phyloP scores from a whole-genome alignment of 2,888 invertebrate genomes.

The Lepidochrysops patricia region DNA sequence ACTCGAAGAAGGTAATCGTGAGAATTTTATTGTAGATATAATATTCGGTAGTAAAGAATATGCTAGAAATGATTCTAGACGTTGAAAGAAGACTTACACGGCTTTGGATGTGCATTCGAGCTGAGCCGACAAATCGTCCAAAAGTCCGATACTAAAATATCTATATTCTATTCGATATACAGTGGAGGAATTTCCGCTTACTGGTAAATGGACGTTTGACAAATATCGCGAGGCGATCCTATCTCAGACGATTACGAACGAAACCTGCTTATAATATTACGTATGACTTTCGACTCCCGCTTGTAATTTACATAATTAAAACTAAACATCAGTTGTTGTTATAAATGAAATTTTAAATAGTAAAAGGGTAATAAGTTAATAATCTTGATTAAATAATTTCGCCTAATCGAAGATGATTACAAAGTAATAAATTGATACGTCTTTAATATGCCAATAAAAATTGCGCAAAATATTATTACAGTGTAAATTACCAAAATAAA shows the following conservation, averaged over 20 bases:
- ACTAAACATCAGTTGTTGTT: background rate
- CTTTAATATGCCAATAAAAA: background rate
- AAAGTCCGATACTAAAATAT: constrained; percentile 46
- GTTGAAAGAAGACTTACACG: background rate
- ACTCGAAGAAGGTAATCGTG: no score
- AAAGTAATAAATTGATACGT: background rate
- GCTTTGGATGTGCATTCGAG: constrained; percentile 13
- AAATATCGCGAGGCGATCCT: constrained; percentile 30
- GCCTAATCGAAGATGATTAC: background rate
- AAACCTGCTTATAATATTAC: constrained; percentile 10
- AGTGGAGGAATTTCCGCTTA: constrained; percentile 64
- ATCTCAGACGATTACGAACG: constrained; percentile 16
- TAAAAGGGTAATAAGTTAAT: no score
- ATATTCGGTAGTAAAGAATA: background rate
- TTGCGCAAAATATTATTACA: background rate
- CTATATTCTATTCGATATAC: constrained; percentile 64
- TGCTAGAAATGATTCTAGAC: background rate
- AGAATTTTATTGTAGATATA: constrained; percentile 1
- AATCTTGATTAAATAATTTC: background rate
- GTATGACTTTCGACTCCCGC: background rate
- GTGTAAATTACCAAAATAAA: background rate
- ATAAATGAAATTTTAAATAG: background rate
- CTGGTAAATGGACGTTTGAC: constrained; percentile 63
- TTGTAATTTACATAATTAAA: background rate
- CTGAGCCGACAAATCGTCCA: constrained; percentile 25